These are phyloP conservation scores for Nannoperca obscura DNA, from an alignment of 2,797 vertebrate genomes.

Conservation along the genomic window DNA sequence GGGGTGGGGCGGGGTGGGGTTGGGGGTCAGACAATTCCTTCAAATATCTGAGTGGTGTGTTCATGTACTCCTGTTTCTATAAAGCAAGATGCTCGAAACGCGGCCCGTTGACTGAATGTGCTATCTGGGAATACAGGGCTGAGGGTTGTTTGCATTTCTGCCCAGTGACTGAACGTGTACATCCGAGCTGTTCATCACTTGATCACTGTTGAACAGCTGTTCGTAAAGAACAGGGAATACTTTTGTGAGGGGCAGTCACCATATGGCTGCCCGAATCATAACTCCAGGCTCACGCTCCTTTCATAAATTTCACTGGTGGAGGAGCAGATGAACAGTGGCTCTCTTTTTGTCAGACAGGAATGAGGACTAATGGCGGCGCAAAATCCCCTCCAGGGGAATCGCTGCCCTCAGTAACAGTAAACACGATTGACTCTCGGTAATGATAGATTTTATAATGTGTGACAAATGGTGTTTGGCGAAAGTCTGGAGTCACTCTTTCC, in stretches of 20 bases:
- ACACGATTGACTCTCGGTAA: background rate
- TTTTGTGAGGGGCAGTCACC: conserved; percentile 48
- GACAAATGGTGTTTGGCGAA: conserved; percentile 9
- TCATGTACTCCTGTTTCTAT: conserved; percentile 3
- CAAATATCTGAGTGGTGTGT: background rate
- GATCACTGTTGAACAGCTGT: conserved; percentile 66
- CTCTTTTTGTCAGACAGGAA: background rate
- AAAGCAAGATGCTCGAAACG: background rate
- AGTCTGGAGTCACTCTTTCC: background rate
- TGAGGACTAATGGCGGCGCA: background rate
- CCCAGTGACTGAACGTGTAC: conserved; percentile 30
- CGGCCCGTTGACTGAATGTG: conserved; percentile 1
- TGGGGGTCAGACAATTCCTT: conserved; percentile 1
- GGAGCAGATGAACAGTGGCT: conserved; percentile 25
- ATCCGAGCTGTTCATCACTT: conserved; percentile 44
- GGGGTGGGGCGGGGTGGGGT: background rate
- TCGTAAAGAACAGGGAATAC: conserved; percentile 53
- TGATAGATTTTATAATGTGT: conserved; percentile 11
- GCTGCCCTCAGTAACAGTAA: background rate
- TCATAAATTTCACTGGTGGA: conserved; percentile 18
- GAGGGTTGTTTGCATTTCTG: conserved; percentile 32
- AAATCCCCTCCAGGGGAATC: conserved; percentile 14
- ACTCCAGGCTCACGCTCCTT: background rate
- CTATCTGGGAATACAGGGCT: conserved; percentile 9
- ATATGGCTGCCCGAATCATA: conserved; percentile 59